Conservation (phyloP, 2,113 vertebrate genomes). For the Dromiciops gliroides region DNA sequence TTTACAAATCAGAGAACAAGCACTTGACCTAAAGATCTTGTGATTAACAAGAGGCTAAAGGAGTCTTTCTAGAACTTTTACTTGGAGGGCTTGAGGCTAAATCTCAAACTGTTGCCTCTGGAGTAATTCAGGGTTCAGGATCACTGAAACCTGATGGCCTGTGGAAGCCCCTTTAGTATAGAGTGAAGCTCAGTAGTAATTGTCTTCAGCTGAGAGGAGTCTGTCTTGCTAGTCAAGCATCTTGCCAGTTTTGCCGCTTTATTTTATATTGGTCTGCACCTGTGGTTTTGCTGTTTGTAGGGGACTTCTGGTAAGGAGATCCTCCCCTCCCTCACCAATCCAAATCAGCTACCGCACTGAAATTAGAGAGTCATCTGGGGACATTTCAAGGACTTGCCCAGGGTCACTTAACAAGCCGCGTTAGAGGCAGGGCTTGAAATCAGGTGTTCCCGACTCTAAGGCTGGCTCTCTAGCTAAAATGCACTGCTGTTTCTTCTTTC, state of each 20-base stretch:
- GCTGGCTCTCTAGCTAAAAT: neutral
- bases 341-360: neutral
- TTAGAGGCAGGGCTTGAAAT: too few species aligned
- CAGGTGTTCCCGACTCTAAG: neutral
- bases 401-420: neutral
- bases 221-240: neutral
- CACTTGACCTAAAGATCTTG: neutral
- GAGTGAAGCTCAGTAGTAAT: neutral
- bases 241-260: neutral
- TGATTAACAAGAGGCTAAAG: neutral
- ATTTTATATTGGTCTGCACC: neutral
- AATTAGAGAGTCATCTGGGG: neutral
- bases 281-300: neutral
- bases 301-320: neutral
- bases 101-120: neutral
- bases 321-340: neutral
- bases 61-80: neutral
- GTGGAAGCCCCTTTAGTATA: neutral
- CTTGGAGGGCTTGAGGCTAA: neutral
- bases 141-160: neutral
- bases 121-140: neutral
- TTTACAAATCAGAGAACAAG: neutral
- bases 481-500: neutral
- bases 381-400: neutral
- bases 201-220: neutral